Evolutionary conservation across 2,113 vertebrate genomes (phyloP), one percentile per base, ranked within the genome.

Genomic region (Takifugu flavidus): DNA sequence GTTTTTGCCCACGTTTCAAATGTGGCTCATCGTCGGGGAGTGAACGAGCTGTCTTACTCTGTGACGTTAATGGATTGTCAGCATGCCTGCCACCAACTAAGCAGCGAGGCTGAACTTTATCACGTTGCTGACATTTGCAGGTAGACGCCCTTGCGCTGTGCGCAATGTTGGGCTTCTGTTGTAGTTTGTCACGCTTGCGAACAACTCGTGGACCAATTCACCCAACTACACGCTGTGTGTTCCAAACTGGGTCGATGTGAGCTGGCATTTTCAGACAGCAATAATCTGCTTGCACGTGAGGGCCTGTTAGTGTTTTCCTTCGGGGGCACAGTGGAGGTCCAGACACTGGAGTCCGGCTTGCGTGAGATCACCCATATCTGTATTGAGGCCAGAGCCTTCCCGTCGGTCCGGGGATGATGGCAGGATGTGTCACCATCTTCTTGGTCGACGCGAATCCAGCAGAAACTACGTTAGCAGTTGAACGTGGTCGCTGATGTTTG

Each of bases 241-340:
- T 79, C 52, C 55, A 66, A 59, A 53, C 58, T 74, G 72, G 85
- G 76, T 85, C 79, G 75, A 82, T 88, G 70, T 63, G 70, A 67
- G 67, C 26, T 85, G 85, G 75, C 85, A 82, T 89, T 88, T 87
- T 71, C 83, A 82, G 67, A 67, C 75, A 70, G 66, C 34, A 70
- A 69, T 51, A 47, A 68, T 63, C 53, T 49, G 70, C 63, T 72
- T 75, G 74, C 78, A 71, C 76, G 75, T 49, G 57, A 56, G 58
- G 56, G 54, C 54, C 67, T 45, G 56, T 42, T 4, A 56, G 57
- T 75, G 67, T 15, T 67, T 11, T 15, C 13, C 27, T 59, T 42
- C 15, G 25, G 45, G n/a, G 56, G 43, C 49, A 62, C 44, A 39
- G 34, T 20, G 20, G 8, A 39, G 34, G 11, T 39, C 34, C 34